A percentile compares a stretch with the other conserved stretches of the same genome.
phyloP scores from a whole-genome alignment of 2,888 invertebrate genomes.

The Leptinotarsa peninsularis region DNA sequence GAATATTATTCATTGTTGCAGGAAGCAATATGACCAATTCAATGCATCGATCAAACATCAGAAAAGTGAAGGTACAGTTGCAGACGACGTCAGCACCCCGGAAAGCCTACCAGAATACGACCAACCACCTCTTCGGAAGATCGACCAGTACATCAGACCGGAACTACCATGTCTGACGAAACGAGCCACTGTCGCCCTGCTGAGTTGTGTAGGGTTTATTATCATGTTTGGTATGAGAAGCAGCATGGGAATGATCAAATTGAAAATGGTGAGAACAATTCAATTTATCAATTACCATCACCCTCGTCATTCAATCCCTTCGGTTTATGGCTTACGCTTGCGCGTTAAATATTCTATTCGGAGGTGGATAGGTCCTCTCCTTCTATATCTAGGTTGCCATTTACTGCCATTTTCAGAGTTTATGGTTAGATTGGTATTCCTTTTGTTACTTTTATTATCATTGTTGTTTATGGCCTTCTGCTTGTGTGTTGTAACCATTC shows the following conservation, averaged over 20 bases:
- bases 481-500: too few species aligned
- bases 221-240: conserved; percentile 98
- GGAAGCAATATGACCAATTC: conserved; percentile 77
- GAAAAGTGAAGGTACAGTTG: conserved; percentile 47
- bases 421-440: too few species aligned
- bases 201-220: conserved; percentile 90
- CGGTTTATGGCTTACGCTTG: too few species aligned
- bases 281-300: too few species aligned
- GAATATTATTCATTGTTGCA: conserved; percentile 58
- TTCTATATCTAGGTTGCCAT: too few species aligned
- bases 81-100: conserved; percentile 75
- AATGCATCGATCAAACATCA: conserved; percentile 67
- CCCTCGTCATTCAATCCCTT: too few species aligned
- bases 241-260: conserved; percentile 98
- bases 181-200: conserved; percentile 87
- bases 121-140: conserved; percentile 84
- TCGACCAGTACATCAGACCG: conserved; percentile 88
- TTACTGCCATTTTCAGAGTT: too few species aligned
- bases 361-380: too few species aligned
- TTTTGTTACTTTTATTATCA: too few species aligned
- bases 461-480: too few species aligned
- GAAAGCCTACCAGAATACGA: conserved; percentile 87
- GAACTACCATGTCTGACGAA: conserved; percentile 89
- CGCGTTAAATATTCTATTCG: too few species aligned
- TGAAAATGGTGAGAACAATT: conserved; percentile 65